These are phyloP conservation scores for Drosophila arizonae DNA, from an alignment of 1,140 invertebrate genomes.

Conservation along the genomic window DNA sequence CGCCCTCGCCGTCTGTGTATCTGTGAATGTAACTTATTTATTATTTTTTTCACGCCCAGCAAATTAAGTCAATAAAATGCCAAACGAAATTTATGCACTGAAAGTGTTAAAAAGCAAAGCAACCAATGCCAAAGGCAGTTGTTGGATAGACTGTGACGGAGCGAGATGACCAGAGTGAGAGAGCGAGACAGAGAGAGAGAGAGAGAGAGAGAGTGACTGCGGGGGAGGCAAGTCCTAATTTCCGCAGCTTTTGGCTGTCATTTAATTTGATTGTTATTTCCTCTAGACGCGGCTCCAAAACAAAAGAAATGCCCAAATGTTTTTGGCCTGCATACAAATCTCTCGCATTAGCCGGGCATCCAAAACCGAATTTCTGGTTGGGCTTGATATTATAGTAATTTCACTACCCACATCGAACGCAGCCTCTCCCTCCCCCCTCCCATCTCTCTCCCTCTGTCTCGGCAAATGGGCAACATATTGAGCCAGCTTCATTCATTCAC, in stretches of 20 bases:
- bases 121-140: conserved; percentile 10
- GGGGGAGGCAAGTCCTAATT: conserved; percentile 60
- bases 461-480: conserved; percentile 69
- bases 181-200: conserved; percentile 10
- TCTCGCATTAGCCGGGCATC: conserved; percentile 62
- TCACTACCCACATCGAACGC: no score
- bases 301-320: conserved; percentile 68
- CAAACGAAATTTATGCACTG: conserved; percentile 58
- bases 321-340: conserved; percentile 76
- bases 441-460: neutral
- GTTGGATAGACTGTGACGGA: neutral
- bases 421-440: neutral
- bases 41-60: conserved; percentile 71
- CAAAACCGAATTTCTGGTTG: conserved; percentile 42
- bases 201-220: conserved; percentile 15
- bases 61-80: conserved; percentile 73
- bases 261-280: conserved; percentile 77
- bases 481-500: conserved; percentile 33
- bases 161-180: neutral
- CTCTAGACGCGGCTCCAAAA: conserved; percentile 35
- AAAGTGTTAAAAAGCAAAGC: conserved; percentile 59
- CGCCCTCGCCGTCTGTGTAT: conserved; percentile 12
- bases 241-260: conserved; percentile 49
- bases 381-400: neutral
- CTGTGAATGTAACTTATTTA: conserved; percentile 33